Evolutionary conservation across 2,113 vertebrate genomes (phyloP).

Genomic region (Crotophaga sulcirostris): DNA sequence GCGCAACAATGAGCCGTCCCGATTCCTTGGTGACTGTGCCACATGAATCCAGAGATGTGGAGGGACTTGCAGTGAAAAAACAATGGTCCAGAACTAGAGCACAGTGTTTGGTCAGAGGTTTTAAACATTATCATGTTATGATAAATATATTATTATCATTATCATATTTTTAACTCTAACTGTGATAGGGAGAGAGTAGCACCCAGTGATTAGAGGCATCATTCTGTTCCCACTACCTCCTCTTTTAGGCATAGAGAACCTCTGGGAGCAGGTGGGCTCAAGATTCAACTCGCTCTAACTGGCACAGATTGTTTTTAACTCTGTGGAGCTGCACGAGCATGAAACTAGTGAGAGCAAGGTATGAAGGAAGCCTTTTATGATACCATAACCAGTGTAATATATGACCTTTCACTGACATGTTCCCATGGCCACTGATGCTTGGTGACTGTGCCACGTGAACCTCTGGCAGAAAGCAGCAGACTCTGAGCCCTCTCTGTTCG

Average conservation of each 20-base stretch:
- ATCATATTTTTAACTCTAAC: too few relatives aligned
- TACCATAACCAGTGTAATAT: not conserved
- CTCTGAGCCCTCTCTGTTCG: not conserved
- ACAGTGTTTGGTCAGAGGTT: not conserved
- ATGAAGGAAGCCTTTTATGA: not conserved
- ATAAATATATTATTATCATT: too few relatives aligned
- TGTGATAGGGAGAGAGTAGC: not conserved
- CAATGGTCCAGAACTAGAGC: not conserved
- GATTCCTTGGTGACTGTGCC: too few relatives aligned
- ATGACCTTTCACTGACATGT: not conserved
- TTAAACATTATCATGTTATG: not conserved
- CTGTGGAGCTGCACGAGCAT: not conserved
- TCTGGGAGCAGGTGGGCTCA: not conserved
- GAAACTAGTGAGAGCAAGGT: not conserved
- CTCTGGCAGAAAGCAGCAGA: not conserved
- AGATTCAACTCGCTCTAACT: not conserved
- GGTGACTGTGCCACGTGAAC: not conserved
- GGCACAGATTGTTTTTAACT: not conserved
- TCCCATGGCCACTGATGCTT: not conserved
- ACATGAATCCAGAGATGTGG: not conserved
- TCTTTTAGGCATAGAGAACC: not conserved
- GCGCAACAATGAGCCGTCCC: not conserved
- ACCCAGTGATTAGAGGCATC: not conserved
- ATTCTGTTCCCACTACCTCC: not conserved
- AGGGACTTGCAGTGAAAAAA: not conserved